Evolutionary conservation across 2,797 vertebrate genomes (phyloP), one percentile per base, ranked within the genome.

Genomic region (Thamnophis elegans): DNA sequence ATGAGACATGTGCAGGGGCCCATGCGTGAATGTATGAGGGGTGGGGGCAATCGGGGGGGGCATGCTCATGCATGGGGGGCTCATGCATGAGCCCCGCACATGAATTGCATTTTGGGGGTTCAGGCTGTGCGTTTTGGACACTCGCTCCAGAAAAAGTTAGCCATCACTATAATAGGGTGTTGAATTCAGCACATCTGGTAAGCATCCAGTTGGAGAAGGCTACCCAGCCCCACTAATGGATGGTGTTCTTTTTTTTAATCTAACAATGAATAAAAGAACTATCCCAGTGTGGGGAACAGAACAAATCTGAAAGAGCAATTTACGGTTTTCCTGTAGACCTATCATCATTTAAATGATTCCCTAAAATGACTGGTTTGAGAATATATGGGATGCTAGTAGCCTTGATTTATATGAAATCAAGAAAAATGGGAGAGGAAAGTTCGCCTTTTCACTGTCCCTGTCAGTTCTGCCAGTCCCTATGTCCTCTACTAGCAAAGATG

Each of bases 401-500:
- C 93, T 92, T 11, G 90, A 9, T 96, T 92, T 93, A 92, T 42
- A 28, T 92, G 28, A 92, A 95, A 92, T 89, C 1, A 93, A 85
- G 90, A 92, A 47, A 82, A 82, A 47, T 47, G 36, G 36, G 20
- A 82, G 36, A 82, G 36, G 20, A 20, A 82, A 25, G 1, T 60
- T 53, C 10, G 62, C 60, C 92, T 91, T 47, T 82, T 47, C 36
- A 12, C 73, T 42, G 18, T 92, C 89, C 78, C 42, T 68, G 68
- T 9, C 90, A 87, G 3, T 36, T 92, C 59, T 89, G 89, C 68
- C 87, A 94, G 85, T 92, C 89, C 94, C 86, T 42, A 93, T 94
- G 90, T 94, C 51, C 90, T 90, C 28, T 90, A 95, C 93, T 73
- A 94, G 88, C 91, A 92, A 96, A 93, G 93, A 26, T 60, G 93